A percentile compares a stretch with the other conserved stretches of the same genome.
phyloP scores from a whole-genome alignment of 2,797 vertebrate genomes.

The Anolis apletophallus region DNA sequence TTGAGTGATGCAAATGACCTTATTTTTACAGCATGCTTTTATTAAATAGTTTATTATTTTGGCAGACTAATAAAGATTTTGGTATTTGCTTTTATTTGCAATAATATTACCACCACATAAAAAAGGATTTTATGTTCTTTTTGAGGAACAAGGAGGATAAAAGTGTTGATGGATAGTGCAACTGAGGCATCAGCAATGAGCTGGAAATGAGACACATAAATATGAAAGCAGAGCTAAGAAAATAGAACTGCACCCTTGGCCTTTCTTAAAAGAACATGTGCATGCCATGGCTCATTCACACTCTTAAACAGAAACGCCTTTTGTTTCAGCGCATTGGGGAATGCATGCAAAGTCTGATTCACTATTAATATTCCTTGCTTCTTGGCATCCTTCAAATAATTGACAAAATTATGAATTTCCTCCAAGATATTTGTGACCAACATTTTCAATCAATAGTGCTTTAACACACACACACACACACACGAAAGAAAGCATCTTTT shows the following conservation, averaged over 20 bases:
- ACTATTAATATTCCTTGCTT: constrained; percentile 59
- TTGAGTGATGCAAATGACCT: constrained; percentile 90
- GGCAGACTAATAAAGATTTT: constrained; percentile 93
- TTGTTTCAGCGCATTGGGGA: constrained; percentile 75
- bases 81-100: constrained; percentile 93
- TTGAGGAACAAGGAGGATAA: constrained; percentile 93
- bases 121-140: constrained; percentile 94
- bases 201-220: constrained; percentile 99
- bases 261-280: constrained; percentile 93
- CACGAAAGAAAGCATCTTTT: constrained; percentile 19
- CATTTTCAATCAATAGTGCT: constrained; percentile 40
- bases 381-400: constrained; percentile 66
- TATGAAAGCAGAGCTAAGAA: constrained; percentile 92
- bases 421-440: constrained; percentile 63
- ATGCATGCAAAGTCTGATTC: constrained; percentile 67
- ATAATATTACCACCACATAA: constrained; percentile 91
- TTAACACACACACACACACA: neutral
- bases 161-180: constrained; percentile 95
- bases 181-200: constrained; percentile 92
- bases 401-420: constrained; percentile 63
- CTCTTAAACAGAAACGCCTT: constrained; percentile 89
- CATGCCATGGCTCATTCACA: constrained; percentile 93
- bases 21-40: constrained; percentile 92
- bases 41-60: constrained; percentile 94
- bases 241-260: constrained; percentile 94